Percentiles rank a stretch among this genome's conserved stretches.
Evolutionary conservation across 2,797 vertebrate species (phyloP).

Genomic region (Pseudocheirus occidentalis): DNA sequence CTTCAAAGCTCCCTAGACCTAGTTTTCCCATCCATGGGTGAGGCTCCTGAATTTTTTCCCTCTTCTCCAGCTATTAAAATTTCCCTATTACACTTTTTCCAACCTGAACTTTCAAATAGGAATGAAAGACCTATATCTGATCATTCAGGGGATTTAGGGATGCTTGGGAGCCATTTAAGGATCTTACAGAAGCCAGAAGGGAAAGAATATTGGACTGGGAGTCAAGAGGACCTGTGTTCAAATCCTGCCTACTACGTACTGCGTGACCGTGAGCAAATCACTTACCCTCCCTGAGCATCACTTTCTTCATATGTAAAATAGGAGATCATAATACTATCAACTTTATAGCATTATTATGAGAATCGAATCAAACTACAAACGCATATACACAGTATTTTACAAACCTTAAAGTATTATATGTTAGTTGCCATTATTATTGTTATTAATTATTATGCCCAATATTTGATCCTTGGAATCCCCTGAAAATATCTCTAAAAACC

Average conservation of each 20-base stretch:
- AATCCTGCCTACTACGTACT: neutral
- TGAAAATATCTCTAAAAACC: neutral
- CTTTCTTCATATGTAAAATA: neutral
- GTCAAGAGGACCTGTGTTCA: neutral
- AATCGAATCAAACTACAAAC: neutral
- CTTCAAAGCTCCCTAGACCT: neutral
- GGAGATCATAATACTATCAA: neutral
- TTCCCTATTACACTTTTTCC: neutral
- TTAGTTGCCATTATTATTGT: neutral
- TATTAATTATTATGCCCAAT: neutral
- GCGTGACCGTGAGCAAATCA: neutral
- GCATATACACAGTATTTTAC: neutral
- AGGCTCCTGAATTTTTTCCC: neutral
- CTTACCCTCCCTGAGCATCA: neutral
- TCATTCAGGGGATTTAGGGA: neutral
- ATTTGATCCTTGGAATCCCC: neutral
- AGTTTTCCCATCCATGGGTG: neutral
- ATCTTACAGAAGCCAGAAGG: neutral
- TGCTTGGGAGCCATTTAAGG: neutral
- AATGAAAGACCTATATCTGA: neutral
- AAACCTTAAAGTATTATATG: neutral
- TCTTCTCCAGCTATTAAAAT: neutral
- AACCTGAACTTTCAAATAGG: neutral
- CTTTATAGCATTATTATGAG: neutral
- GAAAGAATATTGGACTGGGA: neutral